Conservation (phyloP, 2,888 invertebrate genomes). For the Alloscopus bannaensis region DNA sequence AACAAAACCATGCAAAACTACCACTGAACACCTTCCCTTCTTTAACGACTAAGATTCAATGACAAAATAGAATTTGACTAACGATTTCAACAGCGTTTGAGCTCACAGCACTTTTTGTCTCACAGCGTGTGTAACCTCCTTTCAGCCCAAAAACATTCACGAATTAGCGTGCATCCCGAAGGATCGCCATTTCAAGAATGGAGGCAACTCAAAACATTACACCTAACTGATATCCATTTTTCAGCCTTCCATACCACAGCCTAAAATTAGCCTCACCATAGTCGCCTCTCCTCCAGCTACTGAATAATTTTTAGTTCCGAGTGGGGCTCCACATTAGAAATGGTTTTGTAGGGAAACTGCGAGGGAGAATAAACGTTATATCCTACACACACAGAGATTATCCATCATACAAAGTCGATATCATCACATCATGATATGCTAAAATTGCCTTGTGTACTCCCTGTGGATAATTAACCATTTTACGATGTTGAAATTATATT, state of each 20-base stretch:
- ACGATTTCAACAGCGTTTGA: neutral
- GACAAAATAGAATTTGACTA: constrained; percentile 19
- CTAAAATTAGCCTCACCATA: too few species aligned
- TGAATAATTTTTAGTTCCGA: too few species aligned
- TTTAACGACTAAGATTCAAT: constrained; percentile 32
- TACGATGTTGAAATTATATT: constrained; percentile 21
- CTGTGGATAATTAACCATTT: constrained; percentile 26
- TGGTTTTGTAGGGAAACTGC: too few species aligned
- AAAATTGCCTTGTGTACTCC: too few species aligned
- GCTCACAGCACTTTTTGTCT: neutral
- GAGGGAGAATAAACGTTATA: too few species aligned
- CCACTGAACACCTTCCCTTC: neutral
- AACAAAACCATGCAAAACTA: neutral
- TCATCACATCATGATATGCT: too few species aligned
- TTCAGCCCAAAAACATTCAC: constrained; percentile 32
- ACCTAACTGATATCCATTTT: too few species aligned
- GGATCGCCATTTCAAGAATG: constrained; percentile 59
- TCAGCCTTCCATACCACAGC: too few species aligned
- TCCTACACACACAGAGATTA: too few species aligned
- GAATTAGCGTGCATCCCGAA: constrained; percentile 46
- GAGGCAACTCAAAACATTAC: neutral
- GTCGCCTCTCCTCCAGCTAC: too few species aligned
- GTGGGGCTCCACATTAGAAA: too few species aligned
- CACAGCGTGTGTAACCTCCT: neutral
- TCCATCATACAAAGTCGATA: too few species aligned